Conservation (phyloP, 2,113 vertebrate species). For the Sebastes fasciatus region DNA sequence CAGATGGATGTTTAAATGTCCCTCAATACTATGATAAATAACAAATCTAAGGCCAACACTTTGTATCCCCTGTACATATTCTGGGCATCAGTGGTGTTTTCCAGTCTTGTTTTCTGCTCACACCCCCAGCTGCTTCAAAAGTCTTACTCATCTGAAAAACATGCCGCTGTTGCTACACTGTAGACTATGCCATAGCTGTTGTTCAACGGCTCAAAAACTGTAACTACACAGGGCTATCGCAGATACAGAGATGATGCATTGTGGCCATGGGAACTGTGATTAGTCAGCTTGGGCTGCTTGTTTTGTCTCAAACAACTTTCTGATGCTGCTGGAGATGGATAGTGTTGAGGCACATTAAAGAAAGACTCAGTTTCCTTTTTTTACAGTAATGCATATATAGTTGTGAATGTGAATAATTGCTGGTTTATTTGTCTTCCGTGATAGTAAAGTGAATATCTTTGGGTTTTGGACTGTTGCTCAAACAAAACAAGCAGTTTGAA, state of each 20-base stretch:
- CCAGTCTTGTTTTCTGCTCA: background rate
- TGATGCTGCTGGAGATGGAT: background rate
- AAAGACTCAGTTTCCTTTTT: background rate
- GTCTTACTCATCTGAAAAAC: background rate
- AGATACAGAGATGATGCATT: background rate
- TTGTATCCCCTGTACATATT: background rate
- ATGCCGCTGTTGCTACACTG: background rate
- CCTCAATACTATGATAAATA: background rate
- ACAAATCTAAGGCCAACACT: background rate
- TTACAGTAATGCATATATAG: background rate
- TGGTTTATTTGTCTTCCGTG: background rate
- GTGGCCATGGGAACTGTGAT: background rate
- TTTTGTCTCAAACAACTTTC: background rate
- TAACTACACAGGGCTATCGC: background rate
- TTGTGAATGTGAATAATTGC: background rate
- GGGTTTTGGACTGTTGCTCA: background rate
- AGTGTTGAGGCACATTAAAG: background rate
- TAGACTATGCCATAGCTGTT: background rate
- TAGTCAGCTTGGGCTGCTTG: background rate
- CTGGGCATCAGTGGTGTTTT: background rate
- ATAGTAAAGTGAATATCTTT: background rate
- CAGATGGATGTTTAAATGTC: conserved; percentile 21
- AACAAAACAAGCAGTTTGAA: background rate
- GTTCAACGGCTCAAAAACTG: background rate
- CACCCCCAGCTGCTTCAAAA: background rate